phyloP scores from a whole-genome alignment of 1,140 invertebrate genomes.

The Hylaeus anthracinus region DNA sequence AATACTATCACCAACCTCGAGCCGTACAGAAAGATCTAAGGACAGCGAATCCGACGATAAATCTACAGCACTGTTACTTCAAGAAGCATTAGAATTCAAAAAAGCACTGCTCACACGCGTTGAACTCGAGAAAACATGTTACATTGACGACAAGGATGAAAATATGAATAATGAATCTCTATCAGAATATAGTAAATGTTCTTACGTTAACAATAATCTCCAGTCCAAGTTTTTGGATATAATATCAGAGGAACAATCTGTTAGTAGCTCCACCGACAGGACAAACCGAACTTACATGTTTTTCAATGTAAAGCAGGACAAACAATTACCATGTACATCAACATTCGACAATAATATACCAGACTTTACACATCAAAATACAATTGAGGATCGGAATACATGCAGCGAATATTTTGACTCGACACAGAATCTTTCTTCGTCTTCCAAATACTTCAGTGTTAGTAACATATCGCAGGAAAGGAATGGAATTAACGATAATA shows the following conservation, averaged over 20 bases:
- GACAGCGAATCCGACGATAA: slow-evolving; percentile 55
- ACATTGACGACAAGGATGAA: not conserved
- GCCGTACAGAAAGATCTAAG: slow-evolving; percentile 49
- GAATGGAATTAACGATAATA: not conserved
- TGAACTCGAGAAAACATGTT: slow-evolving; percentile 30
- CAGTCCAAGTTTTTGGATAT: slow-evolving; percentile 62
- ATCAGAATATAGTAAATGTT: not conserved
- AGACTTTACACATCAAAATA: not conserved
- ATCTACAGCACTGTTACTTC: slow-evolving; percentile 56
- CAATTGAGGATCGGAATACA: not conserved
- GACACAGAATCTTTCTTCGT: not conserved
- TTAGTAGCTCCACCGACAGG: slow-evolving; percentile 49
- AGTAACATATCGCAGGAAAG: slow-evolving; percentile 22
- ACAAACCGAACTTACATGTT: slow-evolving; percentile 48
- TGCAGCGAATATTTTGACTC: not conserved
- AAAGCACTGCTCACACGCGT: slow-evolving; percentile 54
- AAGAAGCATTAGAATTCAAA: slow-evolving; percentile 65
- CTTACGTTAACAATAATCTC: slow-evolving; percentile 44
- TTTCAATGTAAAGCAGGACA: slow-evolving; percentile 32
- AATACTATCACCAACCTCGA: slow-evolving; percentile 34
- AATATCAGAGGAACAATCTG: slow-evolving; percentile 66
- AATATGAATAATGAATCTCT: not conserved
- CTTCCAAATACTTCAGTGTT: slow-evolving; percentile 54
- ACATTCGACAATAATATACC: not conserved
- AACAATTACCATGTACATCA: not conserved